These are phyloP conservation scores for Marisa cornuarietis DNA, from an alignment of 1,140 invertebrate species.

Conservation along the genomic window DNA sequence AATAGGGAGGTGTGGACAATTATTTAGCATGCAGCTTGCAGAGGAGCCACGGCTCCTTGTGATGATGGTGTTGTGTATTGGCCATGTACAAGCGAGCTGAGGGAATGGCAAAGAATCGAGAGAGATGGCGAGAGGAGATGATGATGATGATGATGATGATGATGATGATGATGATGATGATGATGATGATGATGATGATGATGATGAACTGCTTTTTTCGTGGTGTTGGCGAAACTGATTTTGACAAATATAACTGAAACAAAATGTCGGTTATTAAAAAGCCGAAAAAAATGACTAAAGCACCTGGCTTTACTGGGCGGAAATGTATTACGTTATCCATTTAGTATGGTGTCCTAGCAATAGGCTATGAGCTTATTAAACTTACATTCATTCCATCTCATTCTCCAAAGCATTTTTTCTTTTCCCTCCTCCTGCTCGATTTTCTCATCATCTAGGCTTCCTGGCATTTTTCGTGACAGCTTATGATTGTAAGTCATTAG, in stretches of 20 bases:
- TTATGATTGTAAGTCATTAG: too few species aligned
- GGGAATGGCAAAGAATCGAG: neutral
- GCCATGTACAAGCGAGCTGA: neutral
- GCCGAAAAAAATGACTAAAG: neutral
- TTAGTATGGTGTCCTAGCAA: too few species aligned
- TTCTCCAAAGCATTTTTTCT: too few species aligned
- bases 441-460: too few species aligned
- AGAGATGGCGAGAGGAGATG: neutral
- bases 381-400: too few species aligned
- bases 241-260: neutral
- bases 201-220: neutral
- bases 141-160: neutral
- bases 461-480: too few species aligned
- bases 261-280: neutral
- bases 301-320: neutral
- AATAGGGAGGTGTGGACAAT: neutral
- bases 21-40: neutral
- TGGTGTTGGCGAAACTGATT: neutral
- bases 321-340: too few species aligned
- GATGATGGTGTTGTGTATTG: neutral
- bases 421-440: too few species aligned
- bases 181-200: neutral
- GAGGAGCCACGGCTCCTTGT: neutral
- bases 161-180: neutral
- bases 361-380: too few species aligned